A percentile compares a stretch with the other conserved stretches of the same genome.
Evolutionary conservation across 2,797 vertebrate species (phyloP).

Genomic region (Pogonophryne albipinna): DNA sequence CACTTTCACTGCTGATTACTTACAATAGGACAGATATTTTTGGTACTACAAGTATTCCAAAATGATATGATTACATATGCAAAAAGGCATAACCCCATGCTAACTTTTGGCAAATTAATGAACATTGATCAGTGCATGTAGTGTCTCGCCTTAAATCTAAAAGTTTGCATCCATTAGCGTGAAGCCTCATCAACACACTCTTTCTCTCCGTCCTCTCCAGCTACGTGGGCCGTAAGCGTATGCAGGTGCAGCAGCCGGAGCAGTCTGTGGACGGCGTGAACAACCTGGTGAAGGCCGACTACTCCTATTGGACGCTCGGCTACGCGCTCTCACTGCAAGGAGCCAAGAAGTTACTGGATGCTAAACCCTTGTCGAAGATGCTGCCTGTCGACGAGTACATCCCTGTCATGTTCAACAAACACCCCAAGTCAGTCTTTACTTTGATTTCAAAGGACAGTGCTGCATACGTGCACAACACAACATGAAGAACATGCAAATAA

Average conservation of each 20-base stretch:
- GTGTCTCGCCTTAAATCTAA: not conserved
- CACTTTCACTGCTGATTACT: too few relatives aligned
- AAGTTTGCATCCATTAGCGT: not conserved
- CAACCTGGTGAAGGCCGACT: slow-evolving; percentile 87
- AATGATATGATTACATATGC: too few relatives aligned
- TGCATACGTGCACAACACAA: not conserved
- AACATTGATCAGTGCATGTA: too few relatives aligned
- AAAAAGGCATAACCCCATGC: too few relatives aligned
- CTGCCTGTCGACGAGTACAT: slow-evolving; percentile 88
- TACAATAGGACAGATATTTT: too few relatives aligned
- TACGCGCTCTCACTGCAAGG: slow-evolving; percentile 84
- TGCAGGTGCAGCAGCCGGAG: slow-evolving; percentile 87
- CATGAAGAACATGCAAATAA: not conserved
- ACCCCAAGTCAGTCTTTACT: slow-evolving; percentile 82
- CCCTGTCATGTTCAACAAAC: slow-evolving; percentile 89
- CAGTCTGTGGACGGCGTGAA: slow-evolving; percentile 81
- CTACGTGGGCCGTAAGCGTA: slow-evolving; percentile 87
- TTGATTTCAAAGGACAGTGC: slow-evolving; percentile 6
- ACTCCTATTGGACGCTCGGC: slow-evolving; percentile 88
- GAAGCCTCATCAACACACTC: not conserved
- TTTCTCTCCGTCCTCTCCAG: slow-evolving; percentile 54
- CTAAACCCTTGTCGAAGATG: slow-evolving; percentile 81
- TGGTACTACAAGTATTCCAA: too few relatives aligned
- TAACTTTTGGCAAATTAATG: too few relatives aligned
- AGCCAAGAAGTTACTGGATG: slow-evolving; percentile 82